Evolutionary conservation across 2,113 vertebrate species (phyloP).

Genomic region (Mystacornis crossleyi): DNA sequence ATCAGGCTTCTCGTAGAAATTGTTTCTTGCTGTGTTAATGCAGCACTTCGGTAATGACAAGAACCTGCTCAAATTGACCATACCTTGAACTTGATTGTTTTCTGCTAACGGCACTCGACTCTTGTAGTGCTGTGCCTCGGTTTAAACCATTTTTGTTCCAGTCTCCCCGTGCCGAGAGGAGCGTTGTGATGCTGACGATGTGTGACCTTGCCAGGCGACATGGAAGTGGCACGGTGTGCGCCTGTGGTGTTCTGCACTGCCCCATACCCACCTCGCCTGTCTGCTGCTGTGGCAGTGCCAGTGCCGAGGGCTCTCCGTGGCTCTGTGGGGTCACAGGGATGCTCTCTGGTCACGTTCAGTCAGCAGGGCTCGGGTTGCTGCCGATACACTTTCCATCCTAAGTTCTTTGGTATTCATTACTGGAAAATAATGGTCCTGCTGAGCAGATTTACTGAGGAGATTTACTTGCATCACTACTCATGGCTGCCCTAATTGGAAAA

Average conservation of each 20-base stretch:
- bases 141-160: not conserved
- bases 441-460: not conserved
- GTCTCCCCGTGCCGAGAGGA: fast-evolving
- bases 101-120: fast-evolving
- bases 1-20: not conserved
- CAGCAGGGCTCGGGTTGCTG: not conserved
- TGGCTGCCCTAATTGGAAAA: not conserved
- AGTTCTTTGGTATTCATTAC: not conserved
- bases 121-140: not conserved
- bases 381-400: not conserved
- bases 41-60: not conserved
- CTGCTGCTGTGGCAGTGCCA: not conserved
- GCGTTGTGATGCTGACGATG: not conserved
- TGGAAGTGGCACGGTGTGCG: not conserved
- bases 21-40: not conserved
- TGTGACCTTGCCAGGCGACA: not conserved
- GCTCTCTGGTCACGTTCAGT: fast-evolving
- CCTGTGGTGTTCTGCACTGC: fast-evolving
- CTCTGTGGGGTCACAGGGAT: fast-evolving
- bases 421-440: not conserved
- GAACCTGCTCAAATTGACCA: not conserved
- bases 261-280: fast-evolving
- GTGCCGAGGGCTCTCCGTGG: not conserved
- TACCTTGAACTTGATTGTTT: not conserved
- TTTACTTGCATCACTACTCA: not conserved